Conservation (phyloP, 2,113 vertebrate species). For the Hemicordylus capensis region DNA sequence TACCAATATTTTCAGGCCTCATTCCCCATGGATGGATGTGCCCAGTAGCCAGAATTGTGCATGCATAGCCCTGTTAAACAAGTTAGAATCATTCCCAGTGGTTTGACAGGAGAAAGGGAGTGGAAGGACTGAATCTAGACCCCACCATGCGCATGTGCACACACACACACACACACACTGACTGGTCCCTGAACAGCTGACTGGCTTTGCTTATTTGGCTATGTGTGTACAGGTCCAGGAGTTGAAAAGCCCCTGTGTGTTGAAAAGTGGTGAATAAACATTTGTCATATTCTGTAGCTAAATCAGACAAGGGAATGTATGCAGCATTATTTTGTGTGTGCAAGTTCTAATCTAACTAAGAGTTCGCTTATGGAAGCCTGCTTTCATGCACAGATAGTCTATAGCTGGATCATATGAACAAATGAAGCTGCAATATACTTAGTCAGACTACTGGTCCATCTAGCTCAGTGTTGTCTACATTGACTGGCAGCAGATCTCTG, state of each 20-base stretch:
- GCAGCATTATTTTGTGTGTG: background rate
- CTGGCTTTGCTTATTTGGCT: background rate
- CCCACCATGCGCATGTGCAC: no score
- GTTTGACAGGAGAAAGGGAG: background rate
- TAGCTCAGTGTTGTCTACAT: no score
- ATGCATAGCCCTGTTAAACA: background rate
- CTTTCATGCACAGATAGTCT: background rate
- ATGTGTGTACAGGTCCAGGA: background rate
- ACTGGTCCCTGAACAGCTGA: background rate
- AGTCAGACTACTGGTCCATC: no score
- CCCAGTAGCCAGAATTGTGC: background rate
- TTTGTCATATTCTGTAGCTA: no score
- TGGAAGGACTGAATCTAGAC: background rate
- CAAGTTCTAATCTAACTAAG: background rate
- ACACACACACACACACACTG: no score
- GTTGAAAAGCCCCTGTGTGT: no score
- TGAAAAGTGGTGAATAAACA: no score
- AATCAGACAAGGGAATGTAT: background rate
- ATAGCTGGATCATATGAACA: no score
- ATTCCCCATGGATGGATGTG: background rate
- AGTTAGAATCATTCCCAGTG: background rate
- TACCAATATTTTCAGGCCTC: background rate
- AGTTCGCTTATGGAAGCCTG: background rate
- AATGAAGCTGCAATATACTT: no score
- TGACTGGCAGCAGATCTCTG: no score